Evolutionary conservation across 2,797 vertebrate species (phyloP).

Genomic region (Melanotaenia pygmaea): DNA sequence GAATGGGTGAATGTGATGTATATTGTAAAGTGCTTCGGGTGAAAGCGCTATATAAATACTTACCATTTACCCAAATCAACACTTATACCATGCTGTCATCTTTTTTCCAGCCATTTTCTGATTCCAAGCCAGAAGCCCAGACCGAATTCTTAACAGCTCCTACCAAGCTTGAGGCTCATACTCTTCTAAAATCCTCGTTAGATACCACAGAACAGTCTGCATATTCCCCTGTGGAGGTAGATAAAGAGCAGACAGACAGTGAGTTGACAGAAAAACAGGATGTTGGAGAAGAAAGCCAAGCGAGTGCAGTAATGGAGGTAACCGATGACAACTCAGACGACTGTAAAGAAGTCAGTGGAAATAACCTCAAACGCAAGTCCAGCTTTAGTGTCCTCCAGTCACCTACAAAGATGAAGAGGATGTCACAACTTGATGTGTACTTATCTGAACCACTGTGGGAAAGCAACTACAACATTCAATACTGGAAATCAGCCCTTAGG

Average conservation of each 20-base stretch:
- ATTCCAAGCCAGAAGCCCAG: slow-evolving; percentile 42
- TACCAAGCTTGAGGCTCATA: slow-evolving; percentile 68
- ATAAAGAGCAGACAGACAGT: slow-evolving; percentile 10
- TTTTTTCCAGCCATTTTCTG: slow-evolving; percentile 74
- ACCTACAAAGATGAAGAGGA: slow-evolving; percentile 60
- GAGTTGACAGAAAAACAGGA: slow-evolving; percentile 25
- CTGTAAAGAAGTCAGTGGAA: neutral
- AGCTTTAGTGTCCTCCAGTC: slow-evolving; percentile 64
- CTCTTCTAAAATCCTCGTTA: slow-evolving; percentile 61
- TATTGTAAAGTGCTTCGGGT: too few relatives aligned
- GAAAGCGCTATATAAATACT: too few relatives aligned
- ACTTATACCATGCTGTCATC: neutral
- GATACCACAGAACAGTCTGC: slow-evolving; percentile 15
- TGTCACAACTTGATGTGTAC: slow-evolving; percentile 75
- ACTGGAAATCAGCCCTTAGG: slow-evolving; percentile 74
- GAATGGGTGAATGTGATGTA: too few relatives aligned
- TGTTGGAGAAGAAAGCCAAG: slow-evolving; percentile 24
- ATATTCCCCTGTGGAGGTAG: neutral
- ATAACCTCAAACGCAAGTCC: slow-evolving; percentile 72
- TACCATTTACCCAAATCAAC: neutral
- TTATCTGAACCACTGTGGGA: slow-evolving; percentile 73
- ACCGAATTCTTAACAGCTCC: slow-evolving; percentile 58
- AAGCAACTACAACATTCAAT: slow-evolving; percentile 58
- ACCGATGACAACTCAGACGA: slow-evolving; percentile 33
- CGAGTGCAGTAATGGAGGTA: neutral